phyloP scores from a whole-genome alignment of 2,113 vertebrate genomes.

The Gnathonemus echidnorhynchus region DNA sequence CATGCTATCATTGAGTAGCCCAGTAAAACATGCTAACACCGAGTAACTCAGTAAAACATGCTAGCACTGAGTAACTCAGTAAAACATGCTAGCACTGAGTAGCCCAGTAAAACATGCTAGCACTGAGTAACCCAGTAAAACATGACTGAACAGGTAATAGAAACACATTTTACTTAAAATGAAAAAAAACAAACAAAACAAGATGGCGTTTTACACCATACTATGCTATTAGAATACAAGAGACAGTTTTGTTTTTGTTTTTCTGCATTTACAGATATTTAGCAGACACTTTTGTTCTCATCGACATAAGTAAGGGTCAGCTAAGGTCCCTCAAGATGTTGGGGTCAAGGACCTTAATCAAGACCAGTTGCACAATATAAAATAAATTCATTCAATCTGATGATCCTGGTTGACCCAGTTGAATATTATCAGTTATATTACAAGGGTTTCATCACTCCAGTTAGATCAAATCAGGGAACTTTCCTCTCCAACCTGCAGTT shows the following conservation, averaged over 20 bases:
- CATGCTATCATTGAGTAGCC: background rate
- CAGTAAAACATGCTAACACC: background rate
- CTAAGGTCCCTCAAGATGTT: background rate
- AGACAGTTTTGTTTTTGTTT: background rate
- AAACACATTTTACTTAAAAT: background rate
- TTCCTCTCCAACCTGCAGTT: background rate
- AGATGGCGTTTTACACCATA: background rate
- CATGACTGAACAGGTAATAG: background rate
- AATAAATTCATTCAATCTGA: background rate
- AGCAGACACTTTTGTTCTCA: background rate
- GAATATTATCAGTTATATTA: background rate
- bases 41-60: background rate
- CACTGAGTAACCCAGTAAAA: conserved; percentile 1
- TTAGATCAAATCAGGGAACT: background rate
- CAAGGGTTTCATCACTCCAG: background rate
- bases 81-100: background rate
- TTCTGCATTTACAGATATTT: background rate
- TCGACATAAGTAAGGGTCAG: background rate
- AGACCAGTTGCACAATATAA: background rate
- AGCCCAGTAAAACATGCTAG: background rate
- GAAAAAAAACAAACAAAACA: background rate
- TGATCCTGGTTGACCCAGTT: background rate
- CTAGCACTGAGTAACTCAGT: background rate
- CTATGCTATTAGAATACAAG: background rate
- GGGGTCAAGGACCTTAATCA: background rate